Percentiles rank a stretch among this genome's conserved stretches.
Conservation (phyloP, 2,113 vertebrate species). For the Notothenia rossii region DNA sequence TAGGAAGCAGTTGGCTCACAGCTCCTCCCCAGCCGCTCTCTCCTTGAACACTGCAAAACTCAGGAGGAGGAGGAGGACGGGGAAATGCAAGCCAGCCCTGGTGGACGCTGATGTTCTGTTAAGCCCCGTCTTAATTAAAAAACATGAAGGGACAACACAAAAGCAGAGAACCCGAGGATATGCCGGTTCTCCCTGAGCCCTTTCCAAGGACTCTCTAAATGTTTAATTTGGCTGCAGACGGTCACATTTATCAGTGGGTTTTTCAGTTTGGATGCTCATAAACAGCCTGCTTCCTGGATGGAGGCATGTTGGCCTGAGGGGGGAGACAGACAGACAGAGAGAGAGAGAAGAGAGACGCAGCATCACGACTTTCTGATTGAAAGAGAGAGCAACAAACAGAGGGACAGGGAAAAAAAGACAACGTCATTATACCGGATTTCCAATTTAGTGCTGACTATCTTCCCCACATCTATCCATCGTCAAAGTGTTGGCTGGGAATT, state of each 20-base stretch:
- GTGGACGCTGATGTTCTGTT: slow-evolving; percentile 56
- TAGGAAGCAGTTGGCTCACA: slow-evolving; percentile 39
- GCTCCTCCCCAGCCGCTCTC: slow-evolving; percentile 28
- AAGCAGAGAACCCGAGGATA: slow-evolving; percentile 53
- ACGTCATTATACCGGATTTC: slow-evolving; percentile 21
- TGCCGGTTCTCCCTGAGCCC: slow-evolving; percentile 48
- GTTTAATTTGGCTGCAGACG: slow-evolving; percentile 76
- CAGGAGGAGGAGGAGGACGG: slow-evolving; percentile 53
- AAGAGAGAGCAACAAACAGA: slow-evolving; percentile 31
- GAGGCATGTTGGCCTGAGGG: slow-evolving; percentile 53
- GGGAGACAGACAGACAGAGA: slow-evolving; percentile 41
- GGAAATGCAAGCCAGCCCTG: slow-evolving; percentile 45
- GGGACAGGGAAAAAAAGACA: slow-evolving; percentile 5
- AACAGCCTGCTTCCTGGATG: slow-evolving; percentile 59
- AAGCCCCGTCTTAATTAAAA: slow-evolving; percentile 74
- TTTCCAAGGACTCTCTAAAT: slow-evolving; percentile 74
- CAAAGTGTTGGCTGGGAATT: slow-evolving; percentile 19
- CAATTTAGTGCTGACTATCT: slow-evolving; percentile 21
- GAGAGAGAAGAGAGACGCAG: slow-evolving; percentile 24
- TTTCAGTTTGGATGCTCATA: slow-evolving; percentile 63
- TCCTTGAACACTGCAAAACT: slow-evolving; percentile 55
- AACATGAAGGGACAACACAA: slow-evolving; percentile 57
- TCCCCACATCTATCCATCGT: slow-evolving; percentile 18
- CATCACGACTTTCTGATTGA: slow-evolving; percentile 33
- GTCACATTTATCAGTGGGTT: slow-evolving; percentile 63